Evolutionary conservation across 2,888 invertebrate species (phyloP), one percentile per base, ranked within the genome.

Genomic region (Biston betularia): DNA sequence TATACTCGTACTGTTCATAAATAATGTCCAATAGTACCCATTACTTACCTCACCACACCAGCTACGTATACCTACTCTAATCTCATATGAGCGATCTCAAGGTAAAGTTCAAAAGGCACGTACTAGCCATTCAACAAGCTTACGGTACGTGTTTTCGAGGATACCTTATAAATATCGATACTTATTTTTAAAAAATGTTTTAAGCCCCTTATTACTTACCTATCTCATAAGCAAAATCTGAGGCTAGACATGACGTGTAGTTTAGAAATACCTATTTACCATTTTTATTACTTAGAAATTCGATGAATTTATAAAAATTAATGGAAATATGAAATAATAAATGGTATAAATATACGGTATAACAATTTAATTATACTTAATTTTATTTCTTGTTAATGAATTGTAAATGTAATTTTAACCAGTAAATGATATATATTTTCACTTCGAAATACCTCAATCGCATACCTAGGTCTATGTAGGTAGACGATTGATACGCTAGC

Each of bases 111-210:
- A 38, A 24, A 35, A 46, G 58, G 79, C 84, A 86, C 84, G 83
- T 82, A 69, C 75, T 48, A 55, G 78, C 75, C 80, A 80, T 85
- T 82, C 79, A 65, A 63, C 49, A 69, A 63, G 63, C 71, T 63
- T 62, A 66, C 60, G 68, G 69, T 75, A 79, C 69, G 70, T 77
- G 78, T 83, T 78, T 52, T 38, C 15, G 15, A 14, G 9, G 38
- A 9, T 38, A 38, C 80, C 79, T 79, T 78, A 75, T 77, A 79
- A 82, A 83, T 77, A 83, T 84, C 83, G 86, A 81, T 83, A 85
- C 84, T 15, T 24, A 24, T 24, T 24, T 24, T 24, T 1, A 24
- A 24, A 24, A 24, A 24, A 24, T 24, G 44, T 44, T 44, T 44
- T 44, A n/a, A 44, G n/a, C n/a, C 11, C n/a, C n/a, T 38, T 4